Conservation (phyloP, 1,140 invertebrate genomes). For the Liolophura sinensis region DNA sequence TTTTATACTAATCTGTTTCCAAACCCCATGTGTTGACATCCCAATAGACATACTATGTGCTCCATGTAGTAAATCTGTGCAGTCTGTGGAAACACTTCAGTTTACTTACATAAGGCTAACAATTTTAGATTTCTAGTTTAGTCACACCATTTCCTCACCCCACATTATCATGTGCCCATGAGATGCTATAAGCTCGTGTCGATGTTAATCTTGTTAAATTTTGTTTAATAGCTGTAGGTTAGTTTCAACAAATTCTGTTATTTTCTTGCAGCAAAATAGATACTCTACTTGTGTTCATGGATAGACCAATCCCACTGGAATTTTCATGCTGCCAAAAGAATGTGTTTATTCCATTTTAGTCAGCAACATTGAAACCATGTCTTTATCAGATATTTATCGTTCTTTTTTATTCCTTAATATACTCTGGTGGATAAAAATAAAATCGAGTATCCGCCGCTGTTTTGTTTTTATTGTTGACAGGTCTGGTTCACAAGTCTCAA, state of each 20-base stretch:
- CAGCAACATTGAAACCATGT: neutral
- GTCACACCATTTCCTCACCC: too few species aligned
- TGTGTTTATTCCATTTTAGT: neutral
- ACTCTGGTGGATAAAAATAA: neutral
- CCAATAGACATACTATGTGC: neutral
- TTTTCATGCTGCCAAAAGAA: neutral
- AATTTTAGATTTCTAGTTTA: too few species aligned
- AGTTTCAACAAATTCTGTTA: too few species aligned
- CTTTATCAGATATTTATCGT: neutral
- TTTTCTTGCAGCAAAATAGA: too few species aligned
- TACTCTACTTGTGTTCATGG: neutral
- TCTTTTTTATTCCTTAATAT: neutral
- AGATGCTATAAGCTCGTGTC: too few species aligned
- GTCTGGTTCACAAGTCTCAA: constrained; percentile 54
- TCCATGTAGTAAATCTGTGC: too few species aligned
- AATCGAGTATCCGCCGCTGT: neutral
- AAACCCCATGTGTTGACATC: neutral
- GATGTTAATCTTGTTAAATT: too few species aligned
- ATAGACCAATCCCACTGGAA: neutral
- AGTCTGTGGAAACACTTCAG: too few species aligned
- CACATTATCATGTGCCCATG: too few species aligned
- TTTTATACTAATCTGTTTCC: neutral
- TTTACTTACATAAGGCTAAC: too few species aligned
- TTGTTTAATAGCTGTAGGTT: too few species aligned
- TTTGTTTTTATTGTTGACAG: constrained; percentile 22